Evolutionary conservation across 2,113 vertebrate genomes (phyloP).

Genomic region (Pseudonaja textilis): DNA sequence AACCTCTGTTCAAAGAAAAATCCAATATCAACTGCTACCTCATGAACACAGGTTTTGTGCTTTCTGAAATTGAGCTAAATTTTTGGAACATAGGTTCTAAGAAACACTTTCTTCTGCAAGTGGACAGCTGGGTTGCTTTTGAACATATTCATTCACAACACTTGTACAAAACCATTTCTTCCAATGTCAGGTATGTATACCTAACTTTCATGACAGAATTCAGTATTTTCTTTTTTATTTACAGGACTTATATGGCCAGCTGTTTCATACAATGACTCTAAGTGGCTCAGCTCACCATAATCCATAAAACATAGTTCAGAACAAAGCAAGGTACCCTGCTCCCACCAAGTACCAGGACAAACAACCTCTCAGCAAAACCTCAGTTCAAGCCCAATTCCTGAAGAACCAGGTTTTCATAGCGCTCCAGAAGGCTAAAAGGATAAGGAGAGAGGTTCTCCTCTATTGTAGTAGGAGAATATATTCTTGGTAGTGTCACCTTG

Average conservation of each 20-base stretch:
- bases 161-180: background rate
- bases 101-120: background rate
- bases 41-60: background rate
- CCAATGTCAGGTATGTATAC: background rate
- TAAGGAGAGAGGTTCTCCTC: background rate
- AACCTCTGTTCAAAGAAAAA: background rate
- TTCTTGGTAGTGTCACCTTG: background rate
- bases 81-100: background rate
- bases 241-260: background rate
- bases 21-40: background rate
- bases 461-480: background rate
- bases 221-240: background rate
- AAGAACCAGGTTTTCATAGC: background rate
- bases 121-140: background rate
- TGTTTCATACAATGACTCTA: background rate
- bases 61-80: background rate
- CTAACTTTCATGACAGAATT: background rate
- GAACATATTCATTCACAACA: background rate
- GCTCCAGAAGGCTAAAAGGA: background rate
- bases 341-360: background rate
- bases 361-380: background rate
- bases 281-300: background rate
- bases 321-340: background rate
- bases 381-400: background rate
- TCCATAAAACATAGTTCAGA: background rate